These are phyloP conservation scores for Baronia brevicornis DNA, from an alignment of 2,888 invertebrate species.

Conservation along the genomic window DNA sequence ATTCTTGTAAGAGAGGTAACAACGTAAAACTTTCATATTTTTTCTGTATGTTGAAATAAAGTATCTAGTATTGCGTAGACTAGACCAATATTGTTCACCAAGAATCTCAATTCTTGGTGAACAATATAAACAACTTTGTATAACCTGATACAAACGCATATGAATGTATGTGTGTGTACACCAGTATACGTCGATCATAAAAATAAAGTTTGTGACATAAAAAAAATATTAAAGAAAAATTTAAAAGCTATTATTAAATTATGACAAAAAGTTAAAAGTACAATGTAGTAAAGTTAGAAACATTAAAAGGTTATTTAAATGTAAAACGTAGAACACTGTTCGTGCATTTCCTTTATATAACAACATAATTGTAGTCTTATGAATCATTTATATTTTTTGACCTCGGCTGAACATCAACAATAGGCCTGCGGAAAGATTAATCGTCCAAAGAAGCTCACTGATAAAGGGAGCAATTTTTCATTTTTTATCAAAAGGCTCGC, in stretches of 20 bases:
- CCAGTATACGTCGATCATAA: no score
- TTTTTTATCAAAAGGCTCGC: conserved; percentile 34
- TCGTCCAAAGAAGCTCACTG: conserved; percentile 62
- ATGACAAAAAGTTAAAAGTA: neutral
- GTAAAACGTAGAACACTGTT: neutral
- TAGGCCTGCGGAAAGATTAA: conserved; percentile 68
- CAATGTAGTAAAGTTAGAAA: no score
- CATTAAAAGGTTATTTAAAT: neutral
- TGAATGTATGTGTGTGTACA: no score
- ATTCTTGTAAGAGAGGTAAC: no score
- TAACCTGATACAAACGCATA: no score
- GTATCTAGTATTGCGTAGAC: no score
- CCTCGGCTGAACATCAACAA: conserved; percentile 61
- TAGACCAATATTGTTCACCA: no score
- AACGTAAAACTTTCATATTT: no score
- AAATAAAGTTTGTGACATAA: no score
- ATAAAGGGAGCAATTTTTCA: conserved; percentile 67
- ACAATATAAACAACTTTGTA: no score
- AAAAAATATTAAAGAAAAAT: neutral
- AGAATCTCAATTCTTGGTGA: no score
- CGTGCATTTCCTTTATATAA: conserved; percentile 4
- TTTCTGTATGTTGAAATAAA: no score
- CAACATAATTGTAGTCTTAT: conserved; percentile 6
- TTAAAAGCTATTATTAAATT: neutral
- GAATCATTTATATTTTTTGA: conserved; percentile 37